phyloP scores from a whole-genome alignment of 2,113 vertebrate genomes.

The Pteruthius melanotis region DNA sequence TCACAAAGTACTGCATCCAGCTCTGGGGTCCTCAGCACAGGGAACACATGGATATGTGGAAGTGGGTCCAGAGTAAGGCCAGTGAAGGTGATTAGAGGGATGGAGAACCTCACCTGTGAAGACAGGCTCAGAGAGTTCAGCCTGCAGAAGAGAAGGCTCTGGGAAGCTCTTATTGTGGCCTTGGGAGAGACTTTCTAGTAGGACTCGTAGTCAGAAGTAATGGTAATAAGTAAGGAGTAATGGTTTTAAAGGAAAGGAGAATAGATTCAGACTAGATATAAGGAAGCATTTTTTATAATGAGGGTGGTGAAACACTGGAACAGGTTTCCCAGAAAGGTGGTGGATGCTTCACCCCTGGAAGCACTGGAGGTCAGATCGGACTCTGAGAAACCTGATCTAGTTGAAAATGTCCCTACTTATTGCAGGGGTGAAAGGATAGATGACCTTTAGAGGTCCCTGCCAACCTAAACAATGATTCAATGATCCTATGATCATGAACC shows the following conservation, averaged over 20 bases:
- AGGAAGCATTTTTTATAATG: background rate
- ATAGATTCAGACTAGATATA: background rate
- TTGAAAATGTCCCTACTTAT: background rate
- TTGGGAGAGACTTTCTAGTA: background rate
- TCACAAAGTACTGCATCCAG: background rate
- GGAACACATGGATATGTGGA: background rate
- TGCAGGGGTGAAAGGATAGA: background rate
- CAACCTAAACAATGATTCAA: background rate
- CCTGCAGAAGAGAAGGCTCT: background rate
- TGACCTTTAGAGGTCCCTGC: background rate
- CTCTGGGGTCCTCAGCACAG: background rate
- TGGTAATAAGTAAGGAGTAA: background rate
- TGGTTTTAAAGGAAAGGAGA: background rate
- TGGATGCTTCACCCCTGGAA: background rate
- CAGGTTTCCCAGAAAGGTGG: background rate
- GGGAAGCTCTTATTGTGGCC: background rate
- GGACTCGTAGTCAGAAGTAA: background rate
- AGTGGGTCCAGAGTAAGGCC: background rate
- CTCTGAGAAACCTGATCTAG: background rate
- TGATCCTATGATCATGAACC: background rate
- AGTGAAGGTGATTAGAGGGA: background rate
- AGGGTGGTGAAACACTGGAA: background rate
- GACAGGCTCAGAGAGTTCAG: background rate
- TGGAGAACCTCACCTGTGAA: background rate
- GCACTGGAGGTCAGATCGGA: background rate